Evolutionary conservation across 2,797 vertebrate species (phyloP).

Genomic region (Selene dorsalis): DNA sequence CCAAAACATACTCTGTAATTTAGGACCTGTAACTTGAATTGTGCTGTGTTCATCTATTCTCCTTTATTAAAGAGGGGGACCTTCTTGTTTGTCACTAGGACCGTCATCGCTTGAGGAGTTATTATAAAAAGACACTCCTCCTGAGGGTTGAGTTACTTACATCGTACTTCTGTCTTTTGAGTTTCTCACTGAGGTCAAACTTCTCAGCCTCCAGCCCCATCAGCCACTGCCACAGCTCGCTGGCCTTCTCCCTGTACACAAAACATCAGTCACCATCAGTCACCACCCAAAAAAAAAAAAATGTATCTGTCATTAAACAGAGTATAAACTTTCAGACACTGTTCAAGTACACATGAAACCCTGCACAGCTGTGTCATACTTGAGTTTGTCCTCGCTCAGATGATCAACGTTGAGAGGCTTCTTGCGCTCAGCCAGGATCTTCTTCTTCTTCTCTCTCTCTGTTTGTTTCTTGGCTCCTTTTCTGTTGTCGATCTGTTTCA

Average conservation of each 20-base stretch:
- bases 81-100: not conserved
- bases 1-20: not conserved
- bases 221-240: slow-evolving; percentile 85
- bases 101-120: not conserved
- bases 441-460: slow-evolving; percentile 98
- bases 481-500: slow-evolving; percentile 74
- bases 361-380: slow-evolving; percentile 62
- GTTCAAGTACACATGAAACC: not conserved
- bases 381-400: slow-evolving; percentile 86
- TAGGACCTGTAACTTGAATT: no score
- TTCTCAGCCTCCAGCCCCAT: slow-evolving; percentile 86
- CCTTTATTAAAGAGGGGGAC: not conserved
- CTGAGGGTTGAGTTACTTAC: slow-evolving; percentile 74
- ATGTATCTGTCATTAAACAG: no score
- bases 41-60: not conserved
- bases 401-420: slow-evolving; percentile 90
- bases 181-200: slow-evolving; percentile 85
- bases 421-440: slow-evolving; percentile 93
- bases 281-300: not conserved
- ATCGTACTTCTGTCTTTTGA: slow-evolving; percentile 88
- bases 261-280: not conserved
- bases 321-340: not conserved
- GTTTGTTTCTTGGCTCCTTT: slow-evolving; percentile 96
- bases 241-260: slow-evolving; percentile 84
- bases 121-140: not conserved